A percentile compares a stretch with the other conserved stretches of the same genome.
Conservation (phyloP, 2,113 vertebrate species). For the Lampris incognitus region DNA sequence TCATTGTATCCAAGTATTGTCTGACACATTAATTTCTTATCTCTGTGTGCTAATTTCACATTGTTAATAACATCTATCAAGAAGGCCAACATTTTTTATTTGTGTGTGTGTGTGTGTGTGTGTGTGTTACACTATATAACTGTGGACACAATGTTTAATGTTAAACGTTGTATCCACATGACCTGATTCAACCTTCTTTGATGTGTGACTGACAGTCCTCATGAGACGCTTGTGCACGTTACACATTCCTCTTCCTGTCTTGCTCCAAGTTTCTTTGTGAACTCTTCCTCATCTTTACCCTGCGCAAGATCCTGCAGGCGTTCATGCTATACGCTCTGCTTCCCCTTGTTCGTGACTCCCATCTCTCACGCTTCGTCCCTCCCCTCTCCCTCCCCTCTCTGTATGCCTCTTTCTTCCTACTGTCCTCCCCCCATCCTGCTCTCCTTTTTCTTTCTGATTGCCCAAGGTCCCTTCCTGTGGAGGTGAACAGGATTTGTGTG, state of each 20-base stretch:
- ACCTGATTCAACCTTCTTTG: background rate
- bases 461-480: slow-evolving; percentile 59
- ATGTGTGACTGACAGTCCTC: background rate
- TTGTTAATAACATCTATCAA: too few relatives aligned
- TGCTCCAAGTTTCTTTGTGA: slow-evolving; percentile 52
- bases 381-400: slow-evolving; percentile 54
- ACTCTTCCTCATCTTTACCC: slow-evolving; percentile 53
- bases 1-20: background rate
- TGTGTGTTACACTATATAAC: background rate
- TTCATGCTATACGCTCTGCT: slow-evolving; percentile 64
- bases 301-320: slow-evolving; percentile 65
- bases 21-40: too few relatives aligned
- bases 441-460: slow-evolving; percentile 67
- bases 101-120: background rate
- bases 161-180: too few relatives aligned
- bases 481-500: slow-evolving; percentile 65
- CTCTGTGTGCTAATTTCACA: too few relatives aligned
- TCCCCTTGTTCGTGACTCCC: slow-evolving; percentile 65
- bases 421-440: slow-evolving; percentile 55
- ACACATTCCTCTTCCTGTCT: slow-evolving; percentile 41
- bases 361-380: slow-evolving; percentile 42
- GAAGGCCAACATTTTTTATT: too few relatives aligned
- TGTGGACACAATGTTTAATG: too few relatives aligned
- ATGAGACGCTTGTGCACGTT: slow-evolving; percentile 26
- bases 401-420: slow-evolving; percentile 53